Evolutionary conservation across 2,113 vertebrate genomes (phyloP).

Genomic region (Alligator sinensis): DNA sequence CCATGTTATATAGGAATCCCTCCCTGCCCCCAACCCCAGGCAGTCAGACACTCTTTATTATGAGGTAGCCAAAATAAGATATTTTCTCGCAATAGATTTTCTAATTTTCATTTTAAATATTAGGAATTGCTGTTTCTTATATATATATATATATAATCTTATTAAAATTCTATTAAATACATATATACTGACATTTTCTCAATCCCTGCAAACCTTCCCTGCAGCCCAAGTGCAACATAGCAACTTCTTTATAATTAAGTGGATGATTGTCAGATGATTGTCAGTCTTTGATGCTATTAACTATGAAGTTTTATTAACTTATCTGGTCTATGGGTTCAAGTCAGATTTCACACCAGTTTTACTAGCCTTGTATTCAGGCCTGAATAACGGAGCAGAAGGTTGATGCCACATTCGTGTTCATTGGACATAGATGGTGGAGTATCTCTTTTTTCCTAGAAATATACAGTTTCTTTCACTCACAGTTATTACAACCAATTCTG

Average conservation of each 20-base stretch:
- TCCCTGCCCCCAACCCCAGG: background rate
- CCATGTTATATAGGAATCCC: background rate
- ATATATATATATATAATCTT: background rate
- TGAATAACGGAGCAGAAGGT: background rate
- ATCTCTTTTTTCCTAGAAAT: background rate
- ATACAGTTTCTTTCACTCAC: constrained; percentile 29
- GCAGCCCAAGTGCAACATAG: background rate
- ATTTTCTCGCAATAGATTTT: background rate
- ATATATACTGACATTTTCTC: background rate
- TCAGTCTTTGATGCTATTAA: background rate
- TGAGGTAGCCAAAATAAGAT: background rate
- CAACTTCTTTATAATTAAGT: background rate
- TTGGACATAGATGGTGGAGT: background rate
- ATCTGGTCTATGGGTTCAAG: background rate
- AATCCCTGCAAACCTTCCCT: background rate
- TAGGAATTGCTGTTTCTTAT: background rate
- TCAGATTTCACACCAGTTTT: background rate
- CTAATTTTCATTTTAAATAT: background rate
- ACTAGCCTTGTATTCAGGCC: background rate
- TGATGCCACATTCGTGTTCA: background rate
- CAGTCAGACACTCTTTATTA: background rate
- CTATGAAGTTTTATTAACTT: constrained; percentile 24
- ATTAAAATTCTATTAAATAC: background rate
- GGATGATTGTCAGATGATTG: constrained; percentile 15
- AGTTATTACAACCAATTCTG: constrained; percentile 29